Percentiles rank a stretch among this genome's conserved stretches.
Evolutionary conservation across 2,888 invertebrate species (phyloP).

Genomic region (Apeira syringaria): DNA sequence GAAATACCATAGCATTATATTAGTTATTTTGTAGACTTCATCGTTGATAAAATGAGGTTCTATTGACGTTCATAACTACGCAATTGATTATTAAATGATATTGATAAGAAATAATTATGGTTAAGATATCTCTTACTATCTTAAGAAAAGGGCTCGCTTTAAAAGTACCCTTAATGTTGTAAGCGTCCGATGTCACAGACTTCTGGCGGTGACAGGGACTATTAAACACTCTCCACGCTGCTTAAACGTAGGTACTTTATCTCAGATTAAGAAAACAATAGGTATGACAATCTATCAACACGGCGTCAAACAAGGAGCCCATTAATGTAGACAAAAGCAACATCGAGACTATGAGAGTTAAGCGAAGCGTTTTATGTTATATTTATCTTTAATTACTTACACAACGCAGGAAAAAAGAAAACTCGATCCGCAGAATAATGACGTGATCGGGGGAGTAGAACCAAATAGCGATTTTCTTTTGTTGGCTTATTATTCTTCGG

Average conservation of each 20-base stretch:
- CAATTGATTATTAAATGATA: too few species aligned
- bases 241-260: neutral
- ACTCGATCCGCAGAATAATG: slow-evolving; percentile 65
- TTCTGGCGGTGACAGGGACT: too few species aligned
- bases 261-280: slow-evolving; percentile 77
- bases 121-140: too few species aligned
- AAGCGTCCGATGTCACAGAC: too few species aligned
- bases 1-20: too few species aligned
- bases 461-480: slow-evolving; percentile 81
- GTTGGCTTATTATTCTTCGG: slow-evolving; percentile 78
- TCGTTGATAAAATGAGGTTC: too few species aligned
- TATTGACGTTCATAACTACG: too few species aligned
- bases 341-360: slow-evolving; percentile 56
- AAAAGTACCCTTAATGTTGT: too few species aligned
- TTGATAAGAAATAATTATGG: too few species aligned
- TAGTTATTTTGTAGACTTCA: too few species aligned
- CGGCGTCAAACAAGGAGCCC: slow-evolving; percentile 64
- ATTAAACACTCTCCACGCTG: too few species aligned
- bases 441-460: slow-evolving; percentile 71
- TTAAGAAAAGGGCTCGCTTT: too few species aligned
- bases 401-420: slow-evolving; percentile 55
- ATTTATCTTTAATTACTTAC: slow-evolving; percentile 83
- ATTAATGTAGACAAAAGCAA: slow-evolving; percentile 72
- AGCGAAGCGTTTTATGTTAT: slow-evolving; percentile 79
- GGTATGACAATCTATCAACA: slow-evolving; percentile 73